Conservation (phyloP, 2,888 invertebrate species). For the Rhopalosiphum nymphaeae region DNA sequence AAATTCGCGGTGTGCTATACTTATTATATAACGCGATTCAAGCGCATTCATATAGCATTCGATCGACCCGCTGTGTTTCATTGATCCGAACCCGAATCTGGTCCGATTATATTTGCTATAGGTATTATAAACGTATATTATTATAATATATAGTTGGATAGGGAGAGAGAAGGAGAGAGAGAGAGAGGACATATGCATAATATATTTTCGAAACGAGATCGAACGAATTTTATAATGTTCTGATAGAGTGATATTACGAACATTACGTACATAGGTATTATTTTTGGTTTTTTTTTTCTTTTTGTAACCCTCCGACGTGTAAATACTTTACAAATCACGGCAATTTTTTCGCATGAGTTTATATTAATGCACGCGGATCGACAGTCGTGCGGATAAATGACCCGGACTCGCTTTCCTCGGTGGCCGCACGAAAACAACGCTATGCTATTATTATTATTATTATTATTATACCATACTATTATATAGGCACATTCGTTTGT, state of each 20-base stretch:
- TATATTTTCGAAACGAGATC: slow-evolving; percentile 24
- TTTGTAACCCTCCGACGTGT: neutral
- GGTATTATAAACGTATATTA: neutral
- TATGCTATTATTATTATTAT: neutral
- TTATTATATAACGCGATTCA: neutral
- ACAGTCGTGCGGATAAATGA: slow-evolving; percentile 54
- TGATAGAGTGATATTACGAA: neutral
- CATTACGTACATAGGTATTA: neutral
- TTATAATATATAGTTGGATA: neutral
- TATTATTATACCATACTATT: neutral
- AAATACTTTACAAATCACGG: slow-evolving; percentile 37
- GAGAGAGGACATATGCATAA: neutral
- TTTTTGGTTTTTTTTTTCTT: neutral
- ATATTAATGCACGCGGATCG: slow-evolving; percentile 37
- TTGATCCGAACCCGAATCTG: neutral
- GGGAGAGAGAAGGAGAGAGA: neutral
- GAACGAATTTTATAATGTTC: neutral
- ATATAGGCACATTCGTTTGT: neutral
- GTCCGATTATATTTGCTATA: neutral
- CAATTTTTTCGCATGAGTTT: slow-evolving; percentile 52
- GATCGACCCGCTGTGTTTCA: neutral
- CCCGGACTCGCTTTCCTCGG: slow-evolving; percentile 52
- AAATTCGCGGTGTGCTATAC: slow-evolving; percentile 30
- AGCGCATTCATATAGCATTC: neutral
- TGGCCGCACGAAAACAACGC: slow-evolving; percentile 28